Base-by-base conservation (phyloP, 2,113 vertebrate genomes). In the Anhinga anhinga region DNA sequence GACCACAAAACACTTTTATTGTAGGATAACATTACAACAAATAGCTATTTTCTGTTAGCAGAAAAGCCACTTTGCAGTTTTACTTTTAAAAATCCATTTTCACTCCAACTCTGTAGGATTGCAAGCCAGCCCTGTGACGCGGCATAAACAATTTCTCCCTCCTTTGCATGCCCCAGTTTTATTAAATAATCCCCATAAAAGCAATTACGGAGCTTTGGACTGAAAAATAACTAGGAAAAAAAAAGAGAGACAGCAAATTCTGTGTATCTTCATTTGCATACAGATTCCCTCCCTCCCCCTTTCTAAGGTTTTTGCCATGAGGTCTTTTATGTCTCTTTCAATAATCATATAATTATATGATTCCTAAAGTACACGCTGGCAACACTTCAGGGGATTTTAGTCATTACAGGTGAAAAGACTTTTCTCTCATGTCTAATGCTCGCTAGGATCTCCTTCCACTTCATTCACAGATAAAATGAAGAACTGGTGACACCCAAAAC, bases 301-400 rank as follows among this genome's bases (percentile, higher is more conserved):
- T 93, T 89, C 83, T 65, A 92, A 93, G 87, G 65, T 65, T 94
- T 93, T 97, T 96, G 95, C 96, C 94, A 96, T 93, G 86, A 96
- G 96, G 92, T 95, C 86, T 97, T 97, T 96, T 93, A 97, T 97
- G 97, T 96, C 95, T 97, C 93, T 93, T 96, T 97, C 97, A 97
- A 97, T 97, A 97, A 98, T 97, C 91, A 95, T 96, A 97, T 97
- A 98, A 98, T 98, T 97, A 97, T 96, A 96, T 92, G 92, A 94
- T 97, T 96, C 95, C 95, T 97, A 88, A 97, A 97, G 93, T 96
- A 96, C 96, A 95, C 7, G 93, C 94, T 98, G 95, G 95, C 96
- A 97, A 97, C 95, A 95, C 95, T 96, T 97, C 93, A 97, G 97
- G 96, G 96, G 91, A 96, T 97, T 97, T 97, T 94, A 97, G 96